A percentile compares a stretch with the other conserved stretches of the same genome.
Evolutionary conservation across 2,113 vertebrate species (phyloP).

Genomic region (Catharus bicknelli): DNA sequence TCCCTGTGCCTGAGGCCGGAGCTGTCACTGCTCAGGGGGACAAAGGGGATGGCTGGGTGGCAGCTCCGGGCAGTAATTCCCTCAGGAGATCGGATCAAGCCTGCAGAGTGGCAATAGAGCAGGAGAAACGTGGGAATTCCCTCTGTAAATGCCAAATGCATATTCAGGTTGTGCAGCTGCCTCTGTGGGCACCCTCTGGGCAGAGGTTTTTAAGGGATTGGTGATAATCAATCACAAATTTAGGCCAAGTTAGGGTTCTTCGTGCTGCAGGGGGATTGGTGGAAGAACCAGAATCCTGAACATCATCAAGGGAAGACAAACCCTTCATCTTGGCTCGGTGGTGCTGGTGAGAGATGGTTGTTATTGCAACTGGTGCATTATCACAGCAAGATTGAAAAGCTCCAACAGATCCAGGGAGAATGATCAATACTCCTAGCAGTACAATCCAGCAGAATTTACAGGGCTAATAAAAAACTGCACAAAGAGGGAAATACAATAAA

Average conservation of each 20-base stretch:
- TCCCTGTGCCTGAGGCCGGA: not conserved
- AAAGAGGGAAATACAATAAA: not conserved
- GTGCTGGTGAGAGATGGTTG: not conserved
- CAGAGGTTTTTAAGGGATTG: not conserved
- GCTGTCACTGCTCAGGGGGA: not conserved
- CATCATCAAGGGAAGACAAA: not conserved
- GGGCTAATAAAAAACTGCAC: not conserved
- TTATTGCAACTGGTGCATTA: not conserved
- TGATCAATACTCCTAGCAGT: not conserved
- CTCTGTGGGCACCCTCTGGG: not conserved
- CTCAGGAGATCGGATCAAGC: not conserved
- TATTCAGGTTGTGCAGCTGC: not conserved
- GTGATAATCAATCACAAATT: not conserved
- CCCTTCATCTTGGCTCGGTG: not conserved
- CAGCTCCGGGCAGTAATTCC: not conserved
- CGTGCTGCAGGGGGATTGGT: not conserved
- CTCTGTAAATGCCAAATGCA: not conserved
- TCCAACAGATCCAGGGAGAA: not conserved
- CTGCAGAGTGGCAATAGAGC: not conserved
- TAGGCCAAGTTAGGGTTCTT: not conserved
- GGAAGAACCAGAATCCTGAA: not conserved
- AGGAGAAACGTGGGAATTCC: not conserved
- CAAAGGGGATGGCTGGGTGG: not conserved
- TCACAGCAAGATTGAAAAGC: not conserved
- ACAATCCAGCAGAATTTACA: not conserved